Base-by-base conservation (phyloP, 2,113 vertebrate species). In the Abramis brama region DNA sequence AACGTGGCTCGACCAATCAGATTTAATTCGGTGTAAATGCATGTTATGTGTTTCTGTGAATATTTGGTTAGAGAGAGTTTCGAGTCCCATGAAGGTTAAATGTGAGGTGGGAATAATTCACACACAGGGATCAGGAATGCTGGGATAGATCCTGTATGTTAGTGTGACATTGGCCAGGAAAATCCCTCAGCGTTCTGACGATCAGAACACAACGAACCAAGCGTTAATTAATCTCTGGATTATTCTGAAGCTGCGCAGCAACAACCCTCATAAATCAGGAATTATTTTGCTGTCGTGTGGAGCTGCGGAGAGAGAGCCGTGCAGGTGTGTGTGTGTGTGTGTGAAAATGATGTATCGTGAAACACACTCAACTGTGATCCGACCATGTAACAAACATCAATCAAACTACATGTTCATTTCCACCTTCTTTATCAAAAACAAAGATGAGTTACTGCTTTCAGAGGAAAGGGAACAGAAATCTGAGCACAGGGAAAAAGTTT, bases 61-160 rank as follows among this genome's bases (percentile, higher is more conserved):
- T 21, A 7, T 7, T 57, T 6, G 0, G 19, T 21, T 57, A 8
- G 55, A 82, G 23, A 47, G 19, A 19, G 13, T 43, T 43, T 47
- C 5, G 27, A 43, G 47, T 36, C 1, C 6, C 4, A 27, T 23
- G 15, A n/a, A n/a, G 55, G 55, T 25, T 74, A 13, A 74, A 74
- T 13, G 36, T 45, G 39, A 74, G 95, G 94, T 95, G 91, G 52
- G 92, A 92, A 91, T 84, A 93, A 94, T 95, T 94, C 94, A 95
- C 95, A 96, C 95, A 95, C 95, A 47, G 74, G 64, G 81, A 83
- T 55, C 36, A 76, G 70, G 70, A 73, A 39, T 73, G 17, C 19
- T 45, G 71, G 71, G 71, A 73, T 23, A 11, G 30, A 39, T 74
- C 21, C 78, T 15, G 19, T 39, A 27, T 27, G 78, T 64, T 64